Percentiles rank a stretch among this genome's conserved stretches.
Conservation (phyloP, 2,888 invertebrate genomes). For the Pollenia labialis region DNA sequence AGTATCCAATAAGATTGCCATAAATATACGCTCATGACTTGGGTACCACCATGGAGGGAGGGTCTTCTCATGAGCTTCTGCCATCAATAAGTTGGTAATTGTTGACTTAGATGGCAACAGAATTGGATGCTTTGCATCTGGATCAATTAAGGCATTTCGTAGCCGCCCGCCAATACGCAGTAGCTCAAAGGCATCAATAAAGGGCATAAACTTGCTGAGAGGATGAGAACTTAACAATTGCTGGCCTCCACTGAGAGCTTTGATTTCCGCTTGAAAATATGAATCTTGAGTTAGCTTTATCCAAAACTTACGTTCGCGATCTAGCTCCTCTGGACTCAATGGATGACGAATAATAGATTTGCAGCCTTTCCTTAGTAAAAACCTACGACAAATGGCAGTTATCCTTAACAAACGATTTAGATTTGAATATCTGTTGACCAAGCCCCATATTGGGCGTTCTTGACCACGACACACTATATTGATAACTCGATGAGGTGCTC, state of each 20-base stretch:
- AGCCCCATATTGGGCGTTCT: slow-evolving; percentile 2
- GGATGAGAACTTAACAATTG: slow-evolving; percentile 26
- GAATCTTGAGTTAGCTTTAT: slow-evolving; percentile 37
- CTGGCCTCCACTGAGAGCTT: neutral
- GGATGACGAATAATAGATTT: slow-evolving; percentile 16
- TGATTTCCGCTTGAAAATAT: slow-evolving; percentile 23
- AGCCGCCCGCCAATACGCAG: slow-evolving; percentile 32
- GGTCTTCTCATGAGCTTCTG: slow-evolving; percentile 33
- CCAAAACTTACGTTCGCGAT: slow-evolving; percentile 19
- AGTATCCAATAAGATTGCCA: slow-evolving; percentile 45
- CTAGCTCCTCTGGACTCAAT: slow-evolving; percentile 7
- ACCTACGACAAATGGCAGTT: slow-evolving; percentile 30
- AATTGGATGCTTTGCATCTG: slow-evolving; percentile 35
- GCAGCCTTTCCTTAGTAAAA: neutral
- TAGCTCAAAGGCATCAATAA: slow-evolving; percentile 15
- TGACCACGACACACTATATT: slow-evolving; percentile 14
- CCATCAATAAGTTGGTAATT: slow-evolving; percentile 15
- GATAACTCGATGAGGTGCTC: neutral
- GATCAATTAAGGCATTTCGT: slow-evolving; percentile 28
- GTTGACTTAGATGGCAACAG: slow-evolving; percentile 33
- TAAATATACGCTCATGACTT: slow-evolving; percentile 14
- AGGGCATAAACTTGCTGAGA: slow-evolving; percentile 34
- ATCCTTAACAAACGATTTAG: slow-evolving; percentile 18
- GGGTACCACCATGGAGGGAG: slow-evolving; percentile 29
- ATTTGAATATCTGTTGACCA: slow-evolving; percentile 19